Evolutionary conservation across 2,797 vertebrate species (phyloP), one percentile per base, ranked within the genome.

Genomic region (Graptemys geographica): DNA sequence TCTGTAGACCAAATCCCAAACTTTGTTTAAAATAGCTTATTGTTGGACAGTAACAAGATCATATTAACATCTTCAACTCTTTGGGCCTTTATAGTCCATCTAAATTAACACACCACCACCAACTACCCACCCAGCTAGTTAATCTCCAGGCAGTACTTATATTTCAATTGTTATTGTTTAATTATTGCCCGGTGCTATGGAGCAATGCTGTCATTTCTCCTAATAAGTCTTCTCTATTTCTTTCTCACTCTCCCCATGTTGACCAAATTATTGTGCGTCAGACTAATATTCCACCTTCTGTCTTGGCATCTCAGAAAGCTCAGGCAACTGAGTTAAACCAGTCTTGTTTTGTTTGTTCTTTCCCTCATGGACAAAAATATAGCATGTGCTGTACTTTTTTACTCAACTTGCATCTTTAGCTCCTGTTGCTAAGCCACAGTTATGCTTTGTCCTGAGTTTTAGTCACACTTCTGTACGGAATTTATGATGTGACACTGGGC

Each of bases 131-230:
- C 85, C 56, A 96, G 91, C 87, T n/a, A 94, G 59, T 95, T 88
- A 96, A 90, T 96, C 93, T 89, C 90, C 81, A 92, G 95, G 74
- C 59, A 96, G 87, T 65, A 79, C 52, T 84, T 89, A 53, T 93
- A 79, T 79, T 84, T 49, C 78, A 94, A 94, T 84, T 37, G 33
- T 56, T 62, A 57, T 6, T 2, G 69, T 95, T 93, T 93, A 13
- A 51, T 93, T 8, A 81, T 91, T 94, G 93, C 72, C 52, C 31
- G 88, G 28, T 79, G 33, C 51, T 81, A 83, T 37, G 37, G 86
- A 91, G 88, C 85, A 59, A 41, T 37, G 4, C 2, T 81, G 84
- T 86, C 37, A 81, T 53, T 56, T 8, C 81, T 31, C 47, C 65
- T 4, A 74, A 79, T 90, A 91, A 84, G 6, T 51, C 56, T 11